Conservation (phyloP, 2,113 vertebrate species). For the Megalops atlanticus region DNA sequence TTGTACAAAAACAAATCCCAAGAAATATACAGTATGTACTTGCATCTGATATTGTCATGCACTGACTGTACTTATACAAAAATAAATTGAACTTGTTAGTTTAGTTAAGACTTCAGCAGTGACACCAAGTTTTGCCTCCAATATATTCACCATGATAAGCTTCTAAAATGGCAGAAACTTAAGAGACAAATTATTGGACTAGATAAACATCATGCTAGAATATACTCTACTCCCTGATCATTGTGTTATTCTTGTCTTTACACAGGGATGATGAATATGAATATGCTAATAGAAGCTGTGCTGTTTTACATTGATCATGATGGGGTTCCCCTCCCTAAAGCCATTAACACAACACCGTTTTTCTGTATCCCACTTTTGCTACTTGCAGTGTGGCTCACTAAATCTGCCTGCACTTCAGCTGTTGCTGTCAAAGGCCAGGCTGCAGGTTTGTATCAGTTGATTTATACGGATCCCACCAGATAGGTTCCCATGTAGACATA, state of each 20-base stretch:
- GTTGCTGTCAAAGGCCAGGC: not conserved
- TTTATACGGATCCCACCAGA: not conserved
- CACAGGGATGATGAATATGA: not conserved
- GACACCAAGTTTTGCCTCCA: conserved; percentile 25
- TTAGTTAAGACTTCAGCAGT: conserved; percentile 59
- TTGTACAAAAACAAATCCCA: conserved; percentile 30
- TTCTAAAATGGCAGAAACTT: conserved; percentile 14
- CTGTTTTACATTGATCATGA: not conserved
- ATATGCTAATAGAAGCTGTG: not conserved
- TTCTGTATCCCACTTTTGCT: not conserved
- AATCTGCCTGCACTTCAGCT: not conserved
- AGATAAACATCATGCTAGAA: not conserved
- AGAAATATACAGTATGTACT: conserved; percentile 54
- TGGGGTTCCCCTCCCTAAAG: not conserved
- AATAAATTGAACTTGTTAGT: conserved; percentile 59
- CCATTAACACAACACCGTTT: not conserved
- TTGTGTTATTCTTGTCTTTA: not conserved
- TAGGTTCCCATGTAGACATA: not conserved
- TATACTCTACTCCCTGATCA: conserved; percentile 1
- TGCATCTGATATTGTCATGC: conserved; percentile 63
- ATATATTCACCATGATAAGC: not conserved
- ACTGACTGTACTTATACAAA: conserved; percentile 59
- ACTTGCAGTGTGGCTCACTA: not conserved
- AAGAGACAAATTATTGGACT: not conserved
- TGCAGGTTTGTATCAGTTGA: not conserved